Evolutionary conservation across 2,888 invertebrate species (phyloP).

Genomic region (Leucozona laternaria): DNA sequence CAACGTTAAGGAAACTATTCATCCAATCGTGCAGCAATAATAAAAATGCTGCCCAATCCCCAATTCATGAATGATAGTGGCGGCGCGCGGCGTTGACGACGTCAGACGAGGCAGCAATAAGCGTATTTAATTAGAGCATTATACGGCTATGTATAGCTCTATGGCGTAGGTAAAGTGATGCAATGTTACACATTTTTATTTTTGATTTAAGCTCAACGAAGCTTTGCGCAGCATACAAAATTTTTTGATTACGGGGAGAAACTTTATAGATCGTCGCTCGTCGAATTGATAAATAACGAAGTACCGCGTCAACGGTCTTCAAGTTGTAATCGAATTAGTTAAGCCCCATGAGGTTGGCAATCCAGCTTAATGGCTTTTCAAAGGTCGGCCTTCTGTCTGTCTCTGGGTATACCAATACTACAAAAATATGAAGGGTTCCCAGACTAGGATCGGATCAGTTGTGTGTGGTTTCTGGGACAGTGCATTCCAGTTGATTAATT

Average conservation of each 20-base stretch:
- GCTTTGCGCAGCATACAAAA: conserved; percentile 14
- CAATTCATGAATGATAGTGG: conserved; percentile 43
- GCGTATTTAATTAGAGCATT: conserved; percentile 64
- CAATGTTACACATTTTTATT: conserved; percentile 55
- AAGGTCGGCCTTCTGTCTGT: conserved; percentile 25
- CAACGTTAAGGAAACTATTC: conserved; percentile 50
- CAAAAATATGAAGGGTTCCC: conserved; percentile 46
- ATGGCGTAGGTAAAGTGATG: conserved; percentile 31
- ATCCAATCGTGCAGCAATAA: conserved; percentile 57
- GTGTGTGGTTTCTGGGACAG: conserved; percentile 34
- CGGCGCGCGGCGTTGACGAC: neutral
- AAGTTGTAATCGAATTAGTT: conserved; percentile 53
- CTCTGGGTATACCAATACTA: no score
- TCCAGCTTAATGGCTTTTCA: conserved; percentile 54
- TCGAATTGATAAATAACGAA: conserved; percentile 36
- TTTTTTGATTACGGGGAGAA: conserved; percentile 50
- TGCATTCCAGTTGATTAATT: conserved; percentile 62
- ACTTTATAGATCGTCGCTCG: conserved; percentile 16
- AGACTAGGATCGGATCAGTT: conserved; percentile 29
- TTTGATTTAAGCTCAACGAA: conserved; percentile 9
- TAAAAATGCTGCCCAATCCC: conserved; percentile 52
- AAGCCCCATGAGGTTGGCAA: conserved; percentile 55
- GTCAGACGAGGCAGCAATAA: conserved; percentile 20
- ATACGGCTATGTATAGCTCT: conserved; percentile 10
- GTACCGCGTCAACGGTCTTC: conserved; percentile 7